These are phyloP conservation scores for Sitta carolinensis DNA, from an alignment of 2,797 vertebrate genomes.

Conservation along the genomic window DNA sequence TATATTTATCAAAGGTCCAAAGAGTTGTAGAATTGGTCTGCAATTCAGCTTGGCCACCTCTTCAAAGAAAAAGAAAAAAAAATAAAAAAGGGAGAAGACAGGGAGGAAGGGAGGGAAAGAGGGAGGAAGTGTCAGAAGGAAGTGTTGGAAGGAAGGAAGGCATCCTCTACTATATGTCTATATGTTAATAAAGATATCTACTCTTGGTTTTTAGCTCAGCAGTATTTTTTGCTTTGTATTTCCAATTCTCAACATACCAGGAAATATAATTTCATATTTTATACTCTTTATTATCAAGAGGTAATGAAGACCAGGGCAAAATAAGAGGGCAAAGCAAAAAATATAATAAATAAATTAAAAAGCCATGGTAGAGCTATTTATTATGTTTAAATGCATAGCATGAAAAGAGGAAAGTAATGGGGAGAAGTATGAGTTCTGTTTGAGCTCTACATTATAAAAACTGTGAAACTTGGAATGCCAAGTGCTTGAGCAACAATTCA, in stretches of 20 bases:
- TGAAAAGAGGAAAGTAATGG: not conserved
- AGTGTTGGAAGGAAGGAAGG: too few relatives aligned
- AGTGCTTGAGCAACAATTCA: not conserved
- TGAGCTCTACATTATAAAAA: not conserved
- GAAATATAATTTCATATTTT: not conserved
- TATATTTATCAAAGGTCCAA: not conserved
- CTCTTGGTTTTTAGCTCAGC: not conserved
- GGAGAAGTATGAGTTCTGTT: not conserved
- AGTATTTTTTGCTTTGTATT: not conserved
- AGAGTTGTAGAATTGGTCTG: rapidly evolving
- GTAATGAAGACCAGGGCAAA: not conserved
- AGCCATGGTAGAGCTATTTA: not conserved
- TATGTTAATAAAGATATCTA: not conserved
- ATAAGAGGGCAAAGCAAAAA: not conserved
- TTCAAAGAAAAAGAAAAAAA: not conserved
- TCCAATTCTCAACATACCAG: not conserved
- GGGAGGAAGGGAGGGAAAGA: too few relatives aligned
- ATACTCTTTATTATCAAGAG: not conserved
- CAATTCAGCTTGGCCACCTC: not conserved
- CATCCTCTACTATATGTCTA: too few relatives aligned
- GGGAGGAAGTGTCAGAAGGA: too few relatives aligned
- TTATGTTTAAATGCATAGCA: not conserved
- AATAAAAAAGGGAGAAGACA: too few relatives aligned
- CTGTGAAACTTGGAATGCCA: not conserved
- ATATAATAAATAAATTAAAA: not conserved